Evolutionary conservation across 2,797 vertebrate genomes (phyloP).

Genomic region (Notamacropus eugenii): DNA sequence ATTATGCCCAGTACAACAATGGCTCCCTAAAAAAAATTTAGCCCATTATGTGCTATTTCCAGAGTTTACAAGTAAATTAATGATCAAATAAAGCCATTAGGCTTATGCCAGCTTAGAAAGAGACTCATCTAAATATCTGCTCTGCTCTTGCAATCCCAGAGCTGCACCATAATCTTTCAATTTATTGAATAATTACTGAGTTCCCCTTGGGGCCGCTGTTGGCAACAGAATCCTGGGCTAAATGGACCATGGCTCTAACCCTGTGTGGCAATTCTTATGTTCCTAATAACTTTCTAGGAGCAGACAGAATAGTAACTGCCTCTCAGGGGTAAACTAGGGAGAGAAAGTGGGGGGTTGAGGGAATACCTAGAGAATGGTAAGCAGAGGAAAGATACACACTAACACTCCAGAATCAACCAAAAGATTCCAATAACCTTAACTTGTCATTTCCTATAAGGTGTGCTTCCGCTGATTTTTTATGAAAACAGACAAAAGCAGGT

Average conservation of each 20-base stretch:
- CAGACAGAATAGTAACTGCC: conserved; percentile 3
- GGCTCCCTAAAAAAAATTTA: neutral
- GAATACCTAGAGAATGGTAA: neutral
- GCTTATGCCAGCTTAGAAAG: conserved; percentile 34
- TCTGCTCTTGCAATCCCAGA: conserved; percentile 19
- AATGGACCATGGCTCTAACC: conserved; percentile 52
- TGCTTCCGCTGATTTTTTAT: conserved; percentile 81
- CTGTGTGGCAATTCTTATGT: conserved; percentile 34
- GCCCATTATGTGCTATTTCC: conserved; percentile 6
- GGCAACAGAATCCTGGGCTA: conserved; percentile 65
- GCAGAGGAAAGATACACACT: neutral
- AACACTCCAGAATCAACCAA: neutral
- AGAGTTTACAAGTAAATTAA: conserved; percentile 12
- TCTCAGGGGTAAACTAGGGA: neutral
- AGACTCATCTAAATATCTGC: conserved; percentile 32
- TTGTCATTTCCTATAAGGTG: conserved; percentile 85
- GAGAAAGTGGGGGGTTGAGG: neutral
- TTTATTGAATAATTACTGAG: conserved; percentile 61
- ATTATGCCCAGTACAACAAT: conserved; percentile 25
- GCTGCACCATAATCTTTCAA: conserved; percentile 54
- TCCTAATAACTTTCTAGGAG: conserved; percentile 56
- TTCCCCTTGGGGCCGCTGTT: conserved; percentile 65
- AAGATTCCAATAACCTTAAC: conserved; percentile 68
- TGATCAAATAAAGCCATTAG: conserved; percentile 50
- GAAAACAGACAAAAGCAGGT: conserved; percentile 78